Evolutionary conservation across 1,140 invertebrate species (phyloP), one percentile per base, ranked within the genome.

Genomic region (Drosophila arawakana): DNA sequence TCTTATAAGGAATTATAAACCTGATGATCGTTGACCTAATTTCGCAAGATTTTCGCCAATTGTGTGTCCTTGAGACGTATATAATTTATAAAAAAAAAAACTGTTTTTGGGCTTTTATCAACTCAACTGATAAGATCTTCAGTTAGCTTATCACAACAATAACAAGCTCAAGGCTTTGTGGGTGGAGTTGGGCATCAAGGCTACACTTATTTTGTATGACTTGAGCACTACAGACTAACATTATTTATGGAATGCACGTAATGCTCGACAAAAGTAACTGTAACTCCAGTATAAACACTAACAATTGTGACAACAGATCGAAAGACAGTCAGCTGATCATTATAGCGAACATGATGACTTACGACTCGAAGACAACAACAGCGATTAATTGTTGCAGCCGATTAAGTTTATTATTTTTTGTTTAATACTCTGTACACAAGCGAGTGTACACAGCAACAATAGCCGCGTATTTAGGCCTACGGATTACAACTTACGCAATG

Each of bases 311-410:
- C 39, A 62, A 70, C 1, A 49, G 8, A 13, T 10, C 43, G 46
- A 30, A 30, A 30, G 25, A 30, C 39, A 65, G 71, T 72, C 68
- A 76, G 68, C 60, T 72, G 73, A 72, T 65, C 55, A 66, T 62
- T 50, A 30, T 70, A 58, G 43, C 57, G 52, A 63, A 13, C 81
- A 73, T 80, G 81, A 67, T 78, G 74, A 85, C 72, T 78, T 54
- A 63, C 60, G 78, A 77, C 47, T 54, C 11, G 15, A 39, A 61
- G 61, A 66, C 69, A 84, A 78, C 78, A 61, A 85, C 58, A 84
- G 81, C 70, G 60, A 71, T 81, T 78, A 85, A 85, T 75, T 81
- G 70, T 8, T 71, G 65, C 72, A 66, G 75, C 60, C 77, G 67
- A 67, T 80, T 70, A 83, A 80, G 73, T 83, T 70, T 80, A 70